phyloP scores from a whole-genome alignment of 2,797 vertebrate species.

The Peromyscus nudipes region DNA sequence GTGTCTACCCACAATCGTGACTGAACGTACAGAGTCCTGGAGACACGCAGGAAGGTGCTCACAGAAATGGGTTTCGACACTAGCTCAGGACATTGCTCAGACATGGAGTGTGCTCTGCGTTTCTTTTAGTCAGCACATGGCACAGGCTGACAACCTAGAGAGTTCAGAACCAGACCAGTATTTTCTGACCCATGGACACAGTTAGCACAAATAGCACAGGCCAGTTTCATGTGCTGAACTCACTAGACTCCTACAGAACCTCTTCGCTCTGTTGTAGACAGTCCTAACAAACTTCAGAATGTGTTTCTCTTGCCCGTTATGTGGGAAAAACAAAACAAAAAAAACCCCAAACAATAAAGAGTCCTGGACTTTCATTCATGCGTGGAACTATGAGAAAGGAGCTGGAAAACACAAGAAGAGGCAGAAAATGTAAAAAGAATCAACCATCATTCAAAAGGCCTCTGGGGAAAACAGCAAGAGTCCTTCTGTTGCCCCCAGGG shows the following conservation, averaged over 20 bases:
- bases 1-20: neutral
- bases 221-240: rapidly evolving
- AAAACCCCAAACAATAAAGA: neutral
- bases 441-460: neutral
- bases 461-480: rapidly evolving
- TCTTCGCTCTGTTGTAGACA: neutral
- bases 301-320: neutral
- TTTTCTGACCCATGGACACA: neutral
- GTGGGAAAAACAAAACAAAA: neutral
- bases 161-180: no score
- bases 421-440: neutral
- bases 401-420: neutral
- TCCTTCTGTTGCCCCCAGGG: rapidly evolving
- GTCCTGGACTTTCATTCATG: neutral
- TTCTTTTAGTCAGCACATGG: no score
- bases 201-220: rapidly evolving
- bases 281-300: neutral
- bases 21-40: slow-evolving; percentile 47
- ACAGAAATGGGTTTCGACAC: neutral
- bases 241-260: neutral
- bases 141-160: rapidly evolving
- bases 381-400: neutral
- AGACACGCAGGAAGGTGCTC: neutral
- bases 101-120: neutral
- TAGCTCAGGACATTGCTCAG: neutral